A percentile compares a stretch with the other conserved stretches of the same genome.
phyloP scores from a whole-genome alignment of 2,113 vertebrate genomes.

The Oryctolagus cuniculus region mOryCun1.1 NC_091442.1:14770501-14771000 shows the following conservation, averaged over 20 bases:
- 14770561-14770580: neutral
- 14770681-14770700: neutral
- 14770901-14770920: neutral
- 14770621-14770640: neutral
- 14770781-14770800: conserved; percentile 89
- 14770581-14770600: neutral
- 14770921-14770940: neutral
- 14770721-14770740: conserved; percentile 85
- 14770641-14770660: neutral
- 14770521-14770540: neutral
- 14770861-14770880: accelerated
- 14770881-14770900: neutral
- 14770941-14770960: neutral
- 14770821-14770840: conserved; percentile 28
- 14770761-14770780: conserved; percentile 85
- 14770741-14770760: conserved; percentile 86
- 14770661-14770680: neutral
- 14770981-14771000: neutral
- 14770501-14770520: neutral
- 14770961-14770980: neutral
- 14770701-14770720: conserved; percentile 78
- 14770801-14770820: conserved; percentile 83
- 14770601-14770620: neutral
- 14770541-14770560: neutral
- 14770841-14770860: neutral